Evolutionary conservation across 2,888 invertebrate species (phyloP), one percentile per base, ranked within the genome.

Genomic region (Drosophila atroscutellata): DNA sequence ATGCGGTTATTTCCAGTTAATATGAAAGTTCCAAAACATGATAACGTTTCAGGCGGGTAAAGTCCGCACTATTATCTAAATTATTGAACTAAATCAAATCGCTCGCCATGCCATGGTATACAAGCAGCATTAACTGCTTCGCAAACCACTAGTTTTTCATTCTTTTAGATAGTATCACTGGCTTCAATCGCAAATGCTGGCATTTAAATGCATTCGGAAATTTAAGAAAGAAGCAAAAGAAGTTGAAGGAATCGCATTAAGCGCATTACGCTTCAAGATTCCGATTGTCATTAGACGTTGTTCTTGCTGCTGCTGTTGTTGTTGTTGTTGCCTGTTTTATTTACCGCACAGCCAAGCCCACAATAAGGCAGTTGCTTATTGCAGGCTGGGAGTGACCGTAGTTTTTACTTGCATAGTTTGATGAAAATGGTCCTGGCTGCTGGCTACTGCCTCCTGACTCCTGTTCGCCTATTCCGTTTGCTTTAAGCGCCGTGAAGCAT

Each of bases 401-500:
- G 70, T 76, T 76, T 64, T 70, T 76, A 36, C 63, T 71, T 34
- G 66, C 47, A 54, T 47, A 30, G 52, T 28, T 62, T 64, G 63
- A 50, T 50, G 54, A 37, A 37, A 70, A 50, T 37, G 34, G 58
- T 59, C 20, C 47, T 18, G 3, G 26, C 37, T 26, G 3, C 34
- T 34, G 26, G 58, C 58, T 52, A 28, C 39, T 60, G 52, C 30
- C 60, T 37, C 20, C 56, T 30, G 51, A 24, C 72, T 54, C 26
- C 59, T 55, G 67, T 55, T 69, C 58, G 62, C 51, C 24, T 24
- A 4, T 45, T 37, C 39, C 64, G 56, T 69, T 76, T 72, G 69
- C 84, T 81, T 81, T 68, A 75, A 80, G 71, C 71, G 77, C 61
- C 69, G 72, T 81, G 56, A 67, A 72, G 78, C 72, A 83, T 80